A percentile compares a stretch with the other conserved stretches of the same genome.
phyloP scores from a whole-genome alignment of 2,113 vertebrate species.

The Hyperoodon ampullatus region DNA sequence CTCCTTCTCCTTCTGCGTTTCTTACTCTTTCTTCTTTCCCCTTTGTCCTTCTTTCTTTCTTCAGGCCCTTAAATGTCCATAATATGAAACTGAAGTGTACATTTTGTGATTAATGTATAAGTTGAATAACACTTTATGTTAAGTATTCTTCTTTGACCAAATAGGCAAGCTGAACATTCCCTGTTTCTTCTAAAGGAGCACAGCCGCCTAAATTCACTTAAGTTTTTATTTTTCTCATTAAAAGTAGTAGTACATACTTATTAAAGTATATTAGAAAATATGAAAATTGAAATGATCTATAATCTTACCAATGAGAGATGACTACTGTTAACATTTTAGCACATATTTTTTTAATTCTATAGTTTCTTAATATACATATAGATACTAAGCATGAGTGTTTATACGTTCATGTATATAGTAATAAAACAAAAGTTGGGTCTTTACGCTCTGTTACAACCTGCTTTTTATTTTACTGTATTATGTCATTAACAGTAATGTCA shows the following conservation, averaged over 20 bases:
- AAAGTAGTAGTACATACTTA: neutral
- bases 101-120: constrained; percentile 5
- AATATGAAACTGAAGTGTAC: neutral
- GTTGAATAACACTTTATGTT: constrained; percentile 13
- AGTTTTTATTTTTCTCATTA: neutral
- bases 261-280: neutral
- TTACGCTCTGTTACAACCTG: neutral
- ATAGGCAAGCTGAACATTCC: neutral
- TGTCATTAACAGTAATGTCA: neutral
- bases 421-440: neutral
- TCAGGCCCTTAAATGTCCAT: neutral
- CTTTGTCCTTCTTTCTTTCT: neutral
- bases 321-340: neutral
- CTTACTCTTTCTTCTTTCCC: neutral
- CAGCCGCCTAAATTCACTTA: neutral
- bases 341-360: neutral
- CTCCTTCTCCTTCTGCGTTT: neutral
- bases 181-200: constrained; percentile 27
- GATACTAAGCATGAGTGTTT: neutral
- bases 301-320: neutral
- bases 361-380: neutral
- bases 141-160: neutral
- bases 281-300: neutral
- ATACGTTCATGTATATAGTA: neutral
- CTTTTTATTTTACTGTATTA: neutral